These are phyloP conservation scores for Phthorimaea operculella DNA, from an alignment of 1,140 invertebrate species.

Conservation along the genomic window DNA sequence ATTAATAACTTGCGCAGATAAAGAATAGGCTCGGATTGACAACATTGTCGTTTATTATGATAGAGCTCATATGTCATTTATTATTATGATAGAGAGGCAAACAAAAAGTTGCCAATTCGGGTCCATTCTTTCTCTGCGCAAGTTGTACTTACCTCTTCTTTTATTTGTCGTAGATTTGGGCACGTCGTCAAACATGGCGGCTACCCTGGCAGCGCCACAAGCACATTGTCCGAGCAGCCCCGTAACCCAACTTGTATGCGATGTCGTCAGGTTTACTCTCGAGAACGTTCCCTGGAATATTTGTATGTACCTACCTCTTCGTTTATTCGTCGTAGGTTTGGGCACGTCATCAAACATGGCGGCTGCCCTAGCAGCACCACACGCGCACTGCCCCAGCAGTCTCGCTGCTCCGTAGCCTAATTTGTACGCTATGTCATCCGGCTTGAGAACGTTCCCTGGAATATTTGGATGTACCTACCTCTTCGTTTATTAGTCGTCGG, in stretches of 20 bases:
- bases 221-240: conserved; percentile 26
- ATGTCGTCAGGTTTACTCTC: neutral
- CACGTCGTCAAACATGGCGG: conserved; percentile 19
- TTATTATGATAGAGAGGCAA: too few species aligned
- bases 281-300: neutral
- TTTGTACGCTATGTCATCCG: neutral
- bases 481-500: conserved; percentile 8
- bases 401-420: conserved; percentile 25
- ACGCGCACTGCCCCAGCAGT: conserved; percentile 24
- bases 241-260: conserved; percentile 10
- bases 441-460: too few species aligned
- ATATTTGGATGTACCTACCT: too few species aligned
- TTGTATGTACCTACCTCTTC: too few species aligned
- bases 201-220: conserved; percentile 15
- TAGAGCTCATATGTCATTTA: too few species aligned
- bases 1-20: too few species aligned
- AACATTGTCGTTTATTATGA: too few species aligned
- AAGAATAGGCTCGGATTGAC: too few species aligned
- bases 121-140: too few species aligned
- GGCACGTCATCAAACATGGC: conserved; percentile 18
- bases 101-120: too few species aligned
- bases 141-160: conserved; percentile 13
- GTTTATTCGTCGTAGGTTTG: neutral
- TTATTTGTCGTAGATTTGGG: neutral
- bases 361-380: conserved; percentile 15